Percentiles rank a stretch among this genome's conserved stretches.
Conservation (phyloP, 2,797 vertebrate genomes). For the Scolopax bukidnonensis region DNA sequence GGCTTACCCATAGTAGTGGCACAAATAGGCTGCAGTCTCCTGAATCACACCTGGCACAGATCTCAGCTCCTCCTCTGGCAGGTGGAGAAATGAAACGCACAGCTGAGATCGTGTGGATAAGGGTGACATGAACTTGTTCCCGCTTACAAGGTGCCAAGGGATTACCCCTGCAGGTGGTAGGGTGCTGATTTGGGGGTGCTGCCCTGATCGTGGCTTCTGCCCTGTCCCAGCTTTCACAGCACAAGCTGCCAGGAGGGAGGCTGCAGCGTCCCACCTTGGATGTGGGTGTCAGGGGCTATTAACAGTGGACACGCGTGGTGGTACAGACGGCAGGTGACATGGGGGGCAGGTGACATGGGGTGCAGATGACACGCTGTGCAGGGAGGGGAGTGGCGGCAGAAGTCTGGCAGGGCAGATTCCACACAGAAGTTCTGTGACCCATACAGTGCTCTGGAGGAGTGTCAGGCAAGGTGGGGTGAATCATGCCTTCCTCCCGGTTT, state of each 20-base stretch:
- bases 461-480: background rate
- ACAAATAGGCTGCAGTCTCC: background rate
- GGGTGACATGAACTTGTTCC: background rate
- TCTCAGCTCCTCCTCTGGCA: background rate
- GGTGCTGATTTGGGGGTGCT: background rate
- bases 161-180: background rate
- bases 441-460: background rate
- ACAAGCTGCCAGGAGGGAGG: background rate
- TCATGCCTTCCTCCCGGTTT: background rate
- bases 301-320: fast-evolving
- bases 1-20: background rate
- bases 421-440: background rate
- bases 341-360: background rate
- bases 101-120: background rate
- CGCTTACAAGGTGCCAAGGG: background rate
- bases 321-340: fast-evolving
- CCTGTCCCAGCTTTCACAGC: fast-evolving
- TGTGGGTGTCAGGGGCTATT: background rate
- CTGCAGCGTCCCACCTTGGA: fast-evolving
- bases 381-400: background rate
- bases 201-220: background rate
- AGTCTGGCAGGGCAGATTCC: background rate
- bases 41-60: background rate
- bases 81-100: background rate
- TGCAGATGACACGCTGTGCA: fast-evolving